Evolutionary conservation across 2,888 invertebrate genomes (phyloP), one percentile per base, ranked within the genome.

Genomic region (Mythimna albipuncta): DNA sequence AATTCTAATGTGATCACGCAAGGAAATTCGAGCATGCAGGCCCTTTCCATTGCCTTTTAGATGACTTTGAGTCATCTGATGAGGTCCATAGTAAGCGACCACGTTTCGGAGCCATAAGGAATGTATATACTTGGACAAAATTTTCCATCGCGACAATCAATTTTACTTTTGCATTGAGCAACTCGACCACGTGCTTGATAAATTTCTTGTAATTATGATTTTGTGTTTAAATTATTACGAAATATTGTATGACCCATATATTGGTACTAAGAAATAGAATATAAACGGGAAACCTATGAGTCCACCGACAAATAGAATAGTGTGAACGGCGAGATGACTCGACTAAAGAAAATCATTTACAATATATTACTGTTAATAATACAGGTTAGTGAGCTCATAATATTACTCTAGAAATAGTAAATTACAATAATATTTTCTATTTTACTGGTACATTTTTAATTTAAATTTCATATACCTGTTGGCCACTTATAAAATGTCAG

Each of bases 301-400:
- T 59, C 16, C 19, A 52, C 0, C 5, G 57, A 13, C 84, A 83
- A 62, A 72, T 50, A 4, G 26, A 73, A 72, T 26, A 16, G 54
- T 67, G 69, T 55, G 50, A 13, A 72, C 59, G 55, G n/a, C 58
- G 58, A 65, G 72, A 85, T 85, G 85, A 44, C 66, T 69, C 58
- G 59, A 54, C 44, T 61, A 26, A 81, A 65, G 52, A 57, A 69
- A 72, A 64, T 65, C 0, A 21, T 72, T 6, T n/a, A 58, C 0
- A 64, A 57, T n/a, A 62, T 67, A 66, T 38, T 70, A 35, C 66
- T 85, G 13, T 63, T 72, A 16, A 59, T 67, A 47, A 64, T 68
- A 47, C 83, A 81, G 85, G 79, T 83, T 35, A 77, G 84, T 83
- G 26, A 71, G 50, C 19, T 47, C 7, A 67, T 26, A 32, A 44